Evolutionary conservation across 2,888 invertebrate genomes (phyloP).

Genomic region (Phengaris arion): DNA sequence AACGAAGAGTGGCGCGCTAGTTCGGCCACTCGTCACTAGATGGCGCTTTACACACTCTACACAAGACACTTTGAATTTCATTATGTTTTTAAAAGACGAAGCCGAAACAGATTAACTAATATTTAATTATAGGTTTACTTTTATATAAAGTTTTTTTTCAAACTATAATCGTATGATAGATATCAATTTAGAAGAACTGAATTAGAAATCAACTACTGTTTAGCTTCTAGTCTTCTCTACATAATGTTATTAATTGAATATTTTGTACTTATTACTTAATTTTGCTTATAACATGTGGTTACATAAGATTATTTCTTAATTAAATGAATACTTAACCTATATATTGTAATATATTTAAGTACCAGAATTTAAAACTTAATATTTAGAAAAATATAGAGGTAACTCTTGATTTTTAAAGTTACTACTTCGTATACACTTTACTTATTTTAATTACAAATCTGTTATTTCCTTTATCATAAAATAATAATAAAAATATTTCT

Average conservation of each 20-base stretch:
- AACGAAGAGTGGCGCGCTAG: conserved; percentile 33
- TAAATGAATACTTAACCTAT: no score
- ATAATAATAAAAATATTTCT: not conserved
- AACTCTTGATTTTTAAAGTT: not conserved
- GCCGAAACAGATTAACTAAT: not conserved
- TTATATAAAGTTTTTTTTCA: no score
- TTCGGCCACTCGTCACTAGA: conserved; percentile 61
- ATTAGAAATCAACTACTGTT: no score
- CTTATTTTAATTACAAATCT: not conserved
- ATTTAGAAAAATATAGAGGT: not conserved
- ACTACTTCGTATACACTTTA: not conserved
- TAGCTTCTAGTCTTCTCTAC: no score
- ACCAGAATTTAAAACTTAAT: not conserved
- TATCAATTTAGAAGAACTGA: no score
- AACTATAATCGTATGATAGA: no score
- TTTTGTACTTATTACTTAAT: no score
- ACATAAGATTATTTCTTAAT: no score
- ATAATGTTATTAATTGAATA: no score
- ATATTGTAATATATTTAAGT: no score
- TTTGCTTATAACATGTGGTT: no score
- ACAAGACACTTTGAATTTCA: not conserved
- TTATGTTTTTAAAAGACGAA: not conserved
- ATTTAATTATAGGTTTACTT: not conserved
- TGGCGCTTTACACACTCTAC: conserved; percentile 49
- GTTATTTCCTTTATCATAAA: no score